Evolutionary conservation across 2,888 invertebrate genomes (phyloP).

Genomic region (Macaria notata): DNA sequence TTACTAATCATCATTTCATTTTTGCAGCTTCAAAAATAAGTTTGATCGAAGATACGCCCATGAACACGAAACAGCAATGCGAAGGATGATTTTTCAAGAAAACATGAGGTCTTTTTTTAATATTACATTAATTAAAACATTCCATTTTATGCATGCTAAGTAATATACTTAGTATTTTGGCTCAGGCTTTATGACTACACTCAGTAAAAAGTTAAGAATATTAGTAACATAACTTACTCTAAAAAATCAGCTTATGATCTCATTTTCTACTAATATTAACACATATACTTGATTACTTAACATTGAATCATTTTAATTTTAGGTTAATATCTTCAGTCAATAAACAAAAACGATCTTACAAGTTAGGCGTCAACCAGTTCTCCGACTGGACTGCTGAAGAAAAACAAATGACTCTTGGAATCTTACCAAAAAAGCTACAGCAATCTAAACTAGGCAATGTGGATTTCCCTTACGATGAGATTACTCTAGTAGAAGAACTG

Average conservation of each 20-base stretch:
- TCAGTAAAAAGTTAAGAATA: too few species aligned
- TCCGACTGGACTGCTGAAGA: constrained; percentile 57
- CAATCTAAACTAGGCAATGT: constrained; percentile 40
- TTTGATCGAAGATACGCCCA: not conserved
- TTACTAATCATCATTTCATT: not conserved
- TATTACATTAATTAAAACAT: too few species aligned
- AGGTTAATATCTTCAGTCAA: constrained; percentile 52
- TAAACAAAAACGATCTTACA: constrained; percentile 49
- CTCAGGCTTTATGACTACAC: too few species aligned
- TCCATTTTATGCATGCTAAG: too few species aligned
- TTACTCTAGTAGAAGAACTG: constrained; percentile 35
- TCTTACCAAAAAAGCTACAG: constrained; percentile 25
- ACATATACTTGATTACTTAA: too few species aligned
- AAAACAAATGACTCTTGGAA: constrained; percentile 46
- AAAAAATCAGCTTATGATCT: too few species aligned
- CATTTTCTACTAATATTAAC: too few species aligned
- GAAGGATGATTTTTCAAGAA: not conserved
- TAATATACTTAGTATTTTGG: too few species aligned
- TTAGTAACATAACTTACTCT: too few species aligned
- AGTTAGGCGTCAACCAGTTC: constrained; percentile 55
- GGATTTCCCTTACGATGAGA: constrained; percentile 52
- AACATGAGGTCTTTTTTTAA: not conserved
- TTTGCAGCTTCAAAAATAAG: constrained; percentile 1
- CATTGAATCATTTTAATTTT: too few species aligned
- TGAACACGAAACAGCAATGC: not conserved